Conservation (phyloP, 2,888 invertebrate genomes). For the Mystacides longicornis region DNA sequence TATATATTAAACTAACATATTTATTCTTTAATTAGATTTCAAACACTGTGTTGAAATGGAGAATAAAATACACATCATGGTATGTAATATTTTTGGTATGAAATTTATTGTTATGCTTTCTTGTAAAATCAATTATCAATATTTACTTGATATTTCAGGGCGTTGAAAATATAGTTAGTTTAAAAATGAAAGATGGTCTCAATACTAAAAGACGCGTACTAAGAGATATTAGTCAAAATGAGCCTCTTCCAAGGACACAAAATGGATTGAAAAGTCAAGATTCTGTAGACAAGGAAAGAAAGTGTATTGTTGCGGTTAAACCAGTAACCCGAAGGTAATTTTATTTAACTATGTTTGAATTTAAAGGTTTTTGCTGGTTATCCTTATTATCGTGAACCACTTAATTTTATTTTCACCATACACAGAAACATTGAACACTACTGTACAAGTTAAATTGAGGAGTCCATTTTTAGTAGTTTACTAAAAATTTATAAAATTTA, state of each 20-base stretch:
- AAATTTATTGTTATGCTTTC: not conserved
- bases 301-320: constrained; percentile 27
- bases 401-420: too few species aligned
- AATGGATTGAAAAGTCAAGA: constrained; percentile 36
- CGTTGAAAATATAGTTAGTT: not conserved
- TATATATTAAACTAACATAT: too few species aligned
- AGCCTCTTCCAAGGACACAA: constrained; percentile 37
- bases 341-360: not conserved
- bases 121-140: not conserved
- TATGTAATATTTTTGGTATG: not conserved
- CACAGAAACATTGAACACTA: too few species aligned
- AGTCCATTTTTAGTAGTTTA: too few species aligned
- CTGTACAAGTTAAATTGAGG: too few species aligned
- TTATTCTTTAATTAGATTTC: too few species aligned
- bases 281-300: constrained; percentile 40
- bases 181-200: not conserved
- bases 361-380: not conserved
- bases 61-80: not conserved
- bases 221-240: constrained; percentile 41
- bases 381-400: too few species aligned
- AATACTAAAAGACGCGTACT: constrained; percentile 30
- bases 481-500: too few species aligned
- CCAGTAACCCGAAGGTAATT: constrained; percentile 19
- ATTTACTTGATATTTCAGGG: not conserved
- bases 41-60: too few species aligned